These are phyloP conservation scores for Octonoba sinensis DNA, from an alignment of 2,888 invertebrate genomes.

Conservation along the genomic window DNA sequence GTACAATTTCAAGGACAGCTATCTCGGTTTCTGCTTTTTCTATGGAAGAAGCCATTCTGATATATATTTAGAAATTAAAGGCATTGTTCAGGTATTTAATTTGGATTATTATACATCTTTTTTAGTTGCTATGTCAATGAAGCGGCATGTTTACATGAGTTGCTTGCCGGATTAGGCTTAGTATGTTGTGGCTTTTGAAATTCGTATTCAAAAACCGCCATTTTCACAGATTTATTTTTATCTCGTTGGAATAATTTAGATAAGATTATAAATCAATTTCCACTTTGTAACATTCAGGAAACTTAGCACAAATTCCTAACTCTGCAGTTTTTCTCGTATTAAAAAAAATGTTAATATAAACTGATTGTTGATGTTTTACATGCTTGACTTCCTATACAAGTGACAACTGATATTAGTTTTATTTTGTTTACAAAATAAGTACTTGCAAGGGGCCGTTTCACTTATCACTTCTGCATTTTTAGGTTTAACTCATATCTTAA, in stretches of 20 bases:
- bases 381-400: no score
- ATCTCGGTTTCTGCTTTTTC: background rate
- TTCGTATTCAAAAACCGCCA: conserved; percentile 42
- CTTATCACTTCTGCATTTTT: no score
- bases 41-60: background rate
- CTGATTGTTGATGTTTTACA: no score
- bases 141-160: background rate
- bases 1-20: conserved; percentile 48
- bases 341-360: no score
- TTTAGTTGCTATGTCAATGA: background rate
- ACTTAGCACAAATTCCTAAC: no score
- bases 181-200: conserved; percentile 13
- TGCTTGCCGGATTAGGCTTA: conserved; percentile 45
- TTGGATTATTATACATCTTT: conserved; percentile 7
- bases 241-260: background rate
- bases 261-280: background rate
- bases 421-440: no score
- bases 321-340: no score
- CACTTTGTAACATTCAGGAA: no score
- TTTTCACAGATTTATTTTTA: conserved; percentile 42
- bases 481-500: no score
- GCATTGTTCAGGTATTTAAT: conserved; percentile 25
- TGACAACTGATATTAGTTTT: no score
- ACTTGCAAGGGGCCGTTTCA: no score
- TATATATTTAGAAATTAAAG: conserved; percentile 7